A percentile compares a stretch with the other conserved stretches of the same genome.
Evolutionary conservation across 2,797 vertebrate species (phyloP).

Genomic region (Gymnodraco acuticeps): DNA sequence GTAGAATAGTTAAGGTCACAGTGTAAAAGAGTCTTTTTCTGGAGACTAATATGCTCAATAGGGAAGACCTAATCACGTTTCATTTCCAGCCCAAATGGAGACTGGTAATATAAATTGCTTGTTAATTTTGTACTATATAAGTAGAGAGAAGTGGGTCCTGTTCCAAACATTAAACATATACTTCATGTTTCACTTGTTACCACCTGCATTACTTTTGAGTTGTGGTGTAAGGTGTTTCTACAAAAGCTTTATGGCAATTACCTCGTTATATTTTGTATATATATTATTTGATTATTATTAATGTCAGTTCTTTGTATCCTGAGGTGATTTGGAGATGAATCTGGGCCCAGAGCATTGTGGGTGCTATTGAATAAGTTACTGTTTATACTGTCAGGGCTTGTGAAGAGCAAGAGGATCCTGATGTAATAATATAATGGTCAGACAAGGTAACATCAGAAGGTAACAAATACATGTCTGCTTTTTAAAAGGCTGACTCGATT

Average conservation of each 20-base stretch:
- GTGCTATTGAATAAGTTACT: not conserved
- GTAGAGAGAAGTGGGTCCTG: not conserved
- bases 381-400: not conserved
- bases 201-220: not conserved
- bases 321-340: conserved; percentile 1
- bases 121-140: not conserved
- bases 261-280: not conserved
- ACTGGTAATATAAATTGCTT: not conserved
- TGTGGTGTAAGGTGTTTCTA: not conserved
- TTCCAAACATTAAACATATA: not conserved
- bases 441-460: not conserved
- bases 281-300: not conserved
- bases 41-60: not conserved
- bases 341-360: not conserved
- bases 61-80: not conserved
- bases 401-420: not conserved
- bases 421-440: not conserved
- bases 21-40: not conserved
- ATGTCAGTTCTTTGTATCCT: not conserved
- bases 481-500: conserved; percentile 14
- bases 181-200: not conserved
- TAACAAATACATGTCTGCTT: conserved; percentile 2
- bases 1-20: not conserved
- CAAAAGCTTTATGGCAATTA: not conserved
- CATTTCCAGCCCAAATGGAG: not conserved